A percentile compares a stretch with the other conserved stretches of the same genome.
Evolutionary conservation across 2,888 invertebrate species (phyloP).

Genomic region (Branchipolynoe longqiensis): DNA sequence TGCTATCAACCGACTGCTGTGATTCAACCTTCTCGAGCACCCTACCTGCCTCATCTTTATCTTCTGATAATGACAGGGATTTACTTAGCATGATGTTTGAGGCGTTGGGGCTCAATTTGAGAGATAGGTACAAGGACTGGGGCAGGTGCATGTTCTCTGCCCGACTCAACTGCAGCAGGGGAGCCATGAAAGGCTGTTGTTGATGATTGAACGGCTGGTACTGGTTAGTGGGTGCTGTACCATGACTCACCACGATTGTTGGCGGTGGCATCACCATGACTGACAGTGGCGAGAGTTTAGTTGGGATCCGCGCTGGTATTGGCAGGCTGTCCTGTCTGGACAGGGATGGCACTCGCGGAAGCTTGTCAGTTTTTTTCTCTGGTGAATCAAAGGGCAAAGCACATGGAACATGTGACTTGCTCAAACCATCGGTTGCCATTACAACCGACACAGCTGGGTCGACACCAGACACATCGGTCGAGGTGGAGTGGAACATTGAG

Average conservation of each 20-base stretch:
- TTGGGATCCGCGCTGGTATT: neutral
- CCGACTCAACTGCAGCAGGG: slow-evolving; percentile 23
- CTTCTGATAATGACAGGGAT: neutral
- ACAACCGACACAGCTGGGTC: neutral
- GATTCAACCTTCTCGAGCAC: neutral
- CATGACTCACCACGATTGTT: slow-evolving; percentile 13
- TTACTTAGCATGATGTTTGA: neutral
- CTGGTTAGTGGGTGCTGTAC: slow-evolving; percentile 43
- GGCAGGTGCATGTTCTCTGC: slow-evolving; percentile 4
- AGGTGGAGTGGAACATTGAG: slow-evolving; percentile 2
- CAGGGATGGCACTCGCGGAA: neutral
- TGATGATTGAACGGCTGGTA: slow-evolving; percentile 24
- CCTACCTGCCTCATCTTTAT: neutral
- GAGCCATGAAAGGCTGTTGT: slow-evolving; percentile 26
- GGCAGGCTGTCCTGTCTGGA: slow-evolving; percentile 17
- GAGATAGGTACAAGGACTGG: slow-evolving; percentile 34
- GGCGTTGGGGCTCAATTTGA: slow-evolving; percentile 38
- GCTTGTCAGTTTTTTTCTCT: neutral
- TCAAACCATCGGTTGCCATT: neutral
- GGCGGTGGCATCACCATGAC: neutral
- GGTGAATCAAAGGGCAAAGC: slow-evolving; percentile 1
- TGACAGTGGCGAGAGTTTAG: slow-evolving; percentile 23
- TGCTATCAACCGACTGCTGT: neutral
- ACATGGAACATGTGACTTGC: neutral
- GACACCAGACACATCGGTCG: neutral